Percentiles rank a stretch among this genome's conserved stretches.
phyloP scores from a whole-genome alignment of 2,797 vertebrate species.

The Macropus fuliginosus region DNA sequence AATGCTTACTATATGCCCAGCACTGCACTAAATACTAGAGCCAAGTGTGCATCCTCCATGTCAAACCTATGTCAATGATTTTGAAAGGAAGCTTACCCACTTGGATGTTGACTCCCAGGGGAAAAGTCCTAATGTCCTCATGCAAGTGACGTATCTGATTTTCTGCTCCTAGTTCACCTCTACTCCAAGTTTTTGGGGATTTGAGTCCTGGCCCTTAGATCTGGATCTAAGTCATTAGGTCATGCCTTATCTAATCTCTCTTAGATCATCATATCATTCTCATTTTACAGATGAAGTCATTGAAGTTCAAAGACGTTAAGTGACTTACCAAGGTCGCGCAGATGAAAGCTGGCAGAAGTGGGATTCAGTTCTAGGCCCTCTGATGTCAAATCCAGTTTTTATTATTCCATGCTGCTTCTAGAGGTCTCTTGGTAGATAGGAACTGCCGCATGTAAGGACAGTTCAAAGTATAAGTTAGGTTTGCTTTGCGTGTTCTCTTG shows the following conservation, averaged over 20 bases:
- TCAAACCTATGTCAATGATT: not conserved
- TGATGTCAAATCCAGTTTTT: not conserved
- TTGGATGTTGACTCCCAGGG: not conserved
- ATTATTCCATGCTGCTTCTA: not conserved
- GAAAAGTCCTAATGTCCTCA: not conserved
- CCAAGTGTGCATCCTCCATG: not conserved
- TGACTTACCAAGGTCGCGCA: not conserved
- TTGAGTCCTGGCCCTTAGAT: not conserved
- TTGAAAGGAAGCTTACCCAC: not conserved
- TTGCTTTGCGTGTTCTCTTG: not conserved
- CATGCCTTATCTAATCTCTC: not conserved
- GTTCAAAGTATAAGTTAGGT: not conserved
- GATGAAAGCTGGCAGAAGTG: not conserved
- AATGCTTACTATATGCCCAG: not conserved
- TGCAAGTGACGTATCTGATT: not conserved
- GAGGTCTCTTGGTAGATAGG: not conserved
- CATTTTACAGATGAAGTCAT: not conserved
- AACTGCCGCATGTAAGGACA: not conserved
- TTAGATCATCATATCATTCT: not conserved
- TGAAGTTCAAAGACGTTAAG: not conserved
- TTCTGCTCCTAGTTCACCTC: not conserved
- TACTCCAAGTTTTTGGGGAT: not conserved
- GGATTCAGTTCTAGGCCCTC: not conserved
- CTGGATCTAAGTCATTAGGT: not conserved
- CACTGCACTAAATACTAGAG: not conserved